A percentile compares a stretch with the other conserved stretches of the same genome.
phyloP scores from a whole-genome alignment of 2,113 vertebrate genomes.

The Strix aluco region DNA sequence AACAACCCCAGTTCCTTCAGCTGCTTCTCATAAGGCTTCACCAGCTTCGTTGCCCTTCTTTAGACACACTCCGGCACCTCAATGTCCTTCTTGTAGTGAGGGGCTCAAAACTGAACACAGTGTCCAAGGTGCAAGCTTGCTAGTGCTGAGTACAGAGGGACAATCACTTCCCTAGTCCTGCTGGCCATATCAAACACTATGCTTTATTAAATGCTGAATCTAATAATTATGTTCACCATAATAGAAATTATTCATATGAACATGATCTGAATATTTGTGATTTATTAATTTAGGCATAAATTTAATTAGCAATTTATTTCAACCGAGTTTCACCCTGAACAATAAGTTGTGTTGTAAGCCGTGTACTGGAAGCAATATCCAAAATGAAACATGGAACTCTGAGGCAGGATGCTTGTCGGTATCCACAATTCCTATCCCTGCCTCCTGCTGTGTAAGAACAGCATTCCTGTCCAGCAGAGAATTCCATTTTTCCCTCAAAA shows the following conservation, averaged over 20 bases:
- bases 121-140: not conserved
- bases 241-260: constrained; percentile 77
- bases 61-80: not conserved
- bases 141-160: not conserved
- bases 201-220: constrained; percentile 75
- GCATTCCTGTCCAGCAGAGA: not conserved
- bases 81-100: not conserved
- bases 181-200: constrained; percentile 58
- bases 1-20: not conserved
- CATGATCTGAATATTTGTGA: constrained; percentile 73
- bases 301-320: constrained; percentile 79
- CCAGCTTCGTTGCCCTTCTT: not conserved
- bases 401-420: not conserved
- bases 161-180: not conserved
- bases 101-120: not conserved
- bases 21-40: not conserved
- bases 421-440: not conserved
- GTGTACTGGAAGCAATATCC: not conserved
- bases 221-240: constrained; percentile 74
- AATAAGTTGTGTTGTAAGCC: constrained; percentile 60
- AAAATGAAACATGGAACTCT: constrained; percentile 7
- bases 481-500: accelerated
- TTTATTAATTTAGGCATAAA: constrained; percentile 79
- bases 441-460: not conserved
- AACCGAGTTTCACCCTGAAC: constrained; percentile 61